phyloP scores from a whole-genome alignment of 2,888 invertebrate species.

The Chaetoderma sp. region DNA sequence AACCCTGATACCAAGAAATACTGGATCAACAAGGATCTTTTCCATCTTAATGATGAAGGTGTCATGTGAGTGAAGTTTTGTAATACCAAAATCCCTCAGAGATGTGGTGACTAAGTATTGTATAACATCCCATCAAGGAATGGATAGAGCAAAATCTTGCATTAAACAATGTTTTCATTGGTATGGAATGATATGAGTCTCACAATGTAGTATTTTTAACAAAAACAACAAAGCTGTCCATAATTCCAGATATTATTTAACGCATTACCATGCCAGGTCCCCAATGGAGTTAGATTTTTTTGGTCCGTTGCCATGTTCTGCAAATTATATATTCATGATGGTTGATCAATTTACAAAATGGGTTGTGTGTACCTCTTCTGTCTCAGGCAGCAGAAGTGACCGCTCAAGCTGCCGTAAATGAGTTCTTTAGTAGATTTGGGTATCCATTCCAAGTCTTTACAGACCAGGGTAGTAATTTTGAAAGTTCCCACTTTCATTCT shows the following conservation, averaged over 20 bases:
- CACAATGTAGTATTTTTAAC: not conserved
- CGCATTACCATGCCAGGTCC: not conserved
- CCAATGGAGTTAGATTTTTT: not conserved
- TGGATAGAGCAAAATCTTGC: not conserved
- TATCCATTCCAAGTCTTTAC: slow-evolving; percentile 18
- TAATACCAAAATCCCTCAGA: not conserved
- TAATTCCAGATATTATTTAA: not conserved
- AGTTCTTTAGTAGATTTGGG: slow-evolving; percentile 18
- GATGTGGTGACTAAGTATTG: not conserved
- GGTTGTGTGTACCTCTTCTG: not conserved
- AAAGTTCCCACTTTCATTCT: slow-evolving; percentile 16
- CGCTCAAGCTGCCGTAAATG: not conserved
- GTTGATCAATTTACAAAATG: not conserved
- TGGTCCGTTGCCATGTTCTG: not conserved
- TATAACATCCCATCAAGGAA: not conserved
- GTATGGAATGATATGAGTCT: not conserved
- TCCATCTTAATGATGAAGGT: slow-evolving; percentile 28
- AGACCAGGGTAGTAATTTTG: slow-evolving; percentile 21
- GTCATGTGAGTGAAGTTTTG: not conserved
- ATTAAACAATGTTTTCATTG: not conserved
- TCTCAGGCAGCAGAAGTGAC: not conserved
- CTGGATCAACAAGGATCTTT: slow-evolving; percentile 7
- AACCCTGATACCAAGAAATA: slow-evolving; percentile 11
- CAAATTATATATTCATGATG: not conserved
- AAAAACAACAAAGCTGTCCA: too few relatives aligned